Conservation (phyloP, 2,888 invertebrate genomes). For the Parnassius orleans region DNA sequence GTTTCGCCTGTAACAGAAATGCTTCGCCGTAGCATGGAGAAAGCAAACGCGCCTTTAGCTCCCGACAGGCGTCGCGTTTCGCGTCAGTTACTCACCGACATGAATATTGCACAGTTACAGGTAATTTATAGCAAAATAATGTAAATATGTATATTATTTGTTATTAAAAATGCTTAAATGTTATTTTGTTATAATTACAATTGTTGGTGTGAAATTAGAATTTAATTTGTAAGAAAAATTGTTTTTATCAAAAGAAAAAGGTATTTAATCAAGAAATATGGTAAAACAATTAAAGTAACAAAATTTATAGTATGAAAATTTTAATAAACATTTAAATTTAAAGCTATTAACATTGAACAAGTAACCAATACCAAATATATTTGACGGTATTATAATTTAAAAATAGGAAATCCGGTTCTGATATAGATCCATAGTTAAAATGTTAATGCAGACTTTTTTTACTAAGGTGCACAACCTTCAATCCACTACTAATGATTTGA, state of each 20-base stretch:
- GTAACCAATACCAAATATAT: too few relatives aligned
- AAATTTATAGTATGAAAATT: too few relatives aligned
- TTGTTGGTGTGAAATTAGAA: too few relatives aligned
- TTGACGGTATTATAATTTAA: not conserved
- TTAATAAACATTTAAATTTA: too few relatives aligned
- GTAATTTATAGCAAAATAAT: constrained; percentile 36
- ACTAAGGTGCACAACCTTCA: constrained; percentile 3
- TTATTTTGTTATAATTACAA: too few relatives aligned
- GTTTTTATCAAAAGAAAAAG: too few relatives aligned
- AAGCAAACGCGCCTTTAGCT: constrained; percentile 91
- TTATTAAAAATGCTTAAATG: too few relatives aligned
- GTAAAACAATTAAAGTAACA: too few relatives aligned
- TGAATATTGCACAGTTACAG: constrained; percentile 94
- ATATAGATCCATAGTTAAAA: not conserved
- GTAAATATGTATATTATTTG: too few relatives aligned
- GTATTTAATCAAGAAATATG: too few relatives aligned
- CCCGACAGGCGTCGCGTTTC: constrained; percentile 91
- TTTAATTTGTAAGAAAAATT: too few relatives aligned
- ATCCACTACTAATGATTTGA: not conserved
- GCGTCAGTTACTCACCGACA: constrained; percentile 92
- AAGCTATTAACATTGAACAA: too few relatives aligned
- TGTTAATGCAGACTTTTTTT: not conserved
- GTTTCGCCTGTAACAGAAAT: constrained; percentile 93
- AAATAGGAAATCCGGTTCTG: not conserved
- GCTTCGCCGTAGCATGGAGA: constrained; percentile 88